A percentile compares a stretch with the other conserved stretches of the same genome.
Evolutionary conservation across 1,140 invertebrate genomes (phyloP).

Genomic region (Calosoma granatense): DNA sequence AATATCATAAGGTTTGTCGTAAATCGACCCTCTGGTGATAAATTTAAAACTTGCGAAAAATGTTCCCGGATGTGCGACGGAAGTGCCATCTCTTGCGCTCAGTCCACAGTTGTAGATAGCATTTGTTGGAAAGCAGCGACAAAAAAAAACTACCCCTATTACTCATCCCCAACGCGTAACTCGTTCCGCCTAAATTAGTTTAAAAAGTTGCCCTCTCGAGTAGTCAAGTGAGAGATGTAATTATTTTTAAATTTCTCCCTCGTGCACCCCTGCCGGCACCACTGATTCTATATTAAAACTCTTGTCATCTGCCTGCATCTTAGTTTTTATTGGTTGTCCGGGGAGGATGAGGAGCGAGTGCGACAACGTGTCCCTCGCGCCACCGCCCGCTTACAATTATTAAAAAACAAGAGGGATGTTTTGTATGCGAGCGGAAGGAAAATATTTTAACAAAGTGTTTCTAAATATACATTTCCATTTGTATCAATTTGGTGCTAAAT

Average conservation of each 20-base stretch:
- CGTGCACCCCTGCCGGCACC: slow-evolving; percentile 1
- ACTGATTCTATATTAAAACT: slow-evolving; percentile 13
- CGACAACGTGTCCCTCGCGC: no score
- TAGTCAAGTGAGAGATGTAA: slow-evolving; percentile 14
- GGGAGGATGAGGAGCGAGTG: no score
- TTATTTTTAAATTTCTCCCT: slow-evolving; percentile 16
- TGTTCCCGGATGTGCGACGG: not conserved
- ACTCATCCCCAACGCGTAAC: not conserved
- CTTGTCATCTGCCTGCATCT: slow-evolving; percentile 9
- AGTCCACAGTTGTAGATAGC: no score
- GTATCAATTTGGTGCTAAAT: not conserved
- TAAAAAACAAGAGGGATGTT: not conserved
- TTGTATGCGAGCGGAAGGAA: no score
- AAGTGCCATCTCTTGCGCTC: no score
- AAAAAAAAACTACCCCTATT: slow-evolving; percentile 1
- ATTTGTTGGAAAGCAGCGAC: no score
- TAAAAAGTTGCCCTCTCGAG: slow-evolving; percentile 13
- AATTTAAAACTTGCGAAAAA: not conserved
- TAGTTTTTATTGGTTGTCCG: not conserved
- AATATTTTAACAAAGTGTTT: not conserved
- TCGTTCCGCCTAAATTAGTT: slow-evolving; percentile 14
- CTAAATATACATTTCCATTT: not conserved
- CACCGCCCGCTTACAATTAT: not conserved
- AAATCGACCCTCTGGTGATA: not conserved
- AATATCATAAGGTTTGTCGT: slow-evolving; percentile 2